phyloP scores from a whole-genome alignment of 2,113 vertebrate species.

The Ranitomeya variabilis region DNA sequence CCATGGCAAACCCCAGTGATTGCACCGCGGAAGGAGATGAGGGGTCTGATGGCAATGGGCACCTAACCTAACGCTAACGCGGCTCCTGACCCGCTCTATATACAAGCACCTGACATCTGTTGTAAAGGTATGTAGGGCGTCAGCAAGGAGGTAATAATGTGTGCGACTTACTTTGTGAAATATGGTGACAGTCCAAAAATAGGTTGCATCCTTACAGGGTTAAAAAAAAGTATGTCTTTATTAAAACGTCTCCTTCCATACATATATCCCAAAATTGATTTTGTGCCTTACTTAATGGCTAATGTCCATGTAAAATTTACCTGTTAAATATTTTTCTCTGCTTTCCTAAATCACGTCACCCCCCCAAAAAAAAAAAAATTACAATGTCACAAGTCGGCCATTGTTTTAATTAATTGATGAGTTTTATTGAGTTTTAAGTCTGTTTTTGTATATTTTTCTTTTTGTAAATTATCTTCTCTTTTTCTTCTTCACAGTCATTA shows the following conservation, averaged over 20 bases:
- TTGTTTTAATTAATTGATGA: neutral
- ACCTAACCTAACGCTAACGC: too few species aligned
- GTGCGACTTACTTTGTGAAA: too few species aligned
- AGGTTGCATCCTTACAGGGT: too few species aligned
- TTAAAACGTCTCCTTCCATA: neutral
- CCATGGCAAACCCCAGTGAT: too few species aligned
- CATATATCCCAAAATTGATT: neutral
- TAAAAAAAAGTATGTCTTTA: neutral
- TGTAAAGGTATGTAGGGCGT: too few species aligned
- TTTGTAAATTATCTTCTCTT: neutral
- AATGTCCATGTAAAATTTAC: neutral
- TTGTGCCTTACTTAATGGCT: neutral
- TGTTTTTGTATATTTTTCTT: neutral
- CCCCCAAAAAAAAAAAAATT: neutral
- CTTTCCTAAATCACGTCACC: neutral
- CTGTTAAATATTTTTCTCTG: neutral
- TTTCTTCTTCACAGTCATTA: neutral
- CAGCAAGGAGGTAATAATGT: too few species aligned
- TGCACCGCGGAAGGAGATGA: too few species aligned
- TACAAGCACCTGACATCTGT: too few species aligned
- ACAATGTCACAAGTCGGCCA: neutral
- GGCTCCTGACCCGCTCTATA: too few species aligned
- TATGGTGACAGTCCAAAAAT: too few species aligned
- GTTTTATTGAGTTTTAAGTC: neutral
- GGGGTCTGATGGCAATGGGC: too few species aligned